Percentiles rank a stretch among this genome's conserved stretches.
Conservation (phyloP, 2,113 vertebrate species). For the Cynoglossus semilaevis region DNA sequence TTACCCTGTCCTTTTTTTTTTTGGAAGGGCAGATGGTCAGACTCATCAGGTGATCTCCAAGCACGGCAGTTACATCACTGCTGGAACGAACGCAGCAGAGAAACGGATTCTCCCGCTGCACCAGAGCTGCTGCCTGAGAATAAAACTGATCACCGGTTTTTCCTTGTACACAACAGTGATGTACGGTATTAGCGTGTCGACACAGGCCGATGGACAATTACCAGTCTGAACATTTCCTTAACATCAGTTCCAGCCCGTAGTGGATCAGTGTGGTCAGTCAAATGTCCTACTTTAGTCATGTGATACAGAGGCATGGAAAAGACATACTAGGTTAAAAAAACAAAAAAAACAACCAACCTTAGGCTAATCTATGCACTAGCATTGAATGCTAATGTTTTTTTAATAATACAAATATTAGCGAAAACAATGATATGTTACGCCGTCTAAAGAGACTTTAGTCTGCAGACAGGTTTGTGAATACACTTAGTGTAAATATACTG, state of each 20-base stretch:
- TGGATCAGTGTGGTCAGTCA: constrained; percentile 1
- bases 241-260: constrained; percentile 6
- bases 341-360: no score
- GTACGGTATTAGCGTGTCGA: constrained; percentile 11
- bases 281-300: constrained; percentile 4
- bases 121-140: constrained; percentile 7
- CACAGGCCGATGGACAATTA: constrained; percentile 14
- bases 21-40: constrained; percentile 17
- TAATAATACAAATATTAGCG: not conserved
- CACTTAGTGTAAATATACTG: no score
- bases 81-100: not conserved
- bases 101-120: not conserved
- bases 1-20: not conserved
- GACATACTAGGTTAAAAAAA: constrained; percentile 13
- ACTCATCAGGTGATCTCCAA: constrained; percentile 12
- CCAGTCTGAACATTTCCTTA: constrained; percentile 5
- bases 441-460: no score
- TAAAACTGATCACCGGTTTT: not conserved
- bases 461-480: no score
- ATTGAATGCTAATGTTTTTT: not conserved
- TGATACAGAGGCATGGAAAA: constrained; percentile 15
- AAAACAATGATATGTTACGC: constrained; percentile 5
- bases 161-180: constrained; percentile 8
- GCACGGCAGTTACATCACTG: constrained; percentile 22
- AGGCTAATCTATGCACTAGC: not conserved